phyloP scores from a whole-genome alignment of 2,888 invertebrate genomes.

The Hartigia nigra region DNA sequence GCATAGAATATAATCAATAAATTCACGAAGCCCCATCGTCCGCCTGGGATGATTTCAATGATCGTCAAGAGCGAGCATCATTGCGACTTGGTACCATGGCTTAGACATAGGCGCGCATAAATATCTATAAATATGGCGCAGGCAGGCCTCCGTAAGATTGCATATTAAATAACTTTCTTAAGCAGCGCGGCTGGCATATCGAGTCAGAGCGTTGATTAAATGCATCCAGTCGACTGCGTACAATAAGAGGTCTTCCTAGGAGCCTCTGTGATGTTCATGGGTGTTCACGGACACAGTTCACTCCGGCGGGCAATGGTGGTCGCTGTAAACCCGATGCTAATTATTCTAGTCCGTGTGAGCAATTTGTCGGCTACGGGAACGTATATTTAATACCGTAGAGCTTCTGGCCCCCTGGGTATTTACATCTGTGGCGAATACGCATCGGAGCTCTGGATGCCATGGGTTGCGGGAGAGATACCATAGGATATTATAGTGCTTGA shows the following conservation, averaged over 20 bases:
- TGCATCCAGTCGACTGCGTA: slow-evolving; percentile 23
- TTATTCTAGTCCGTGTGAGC: slow-evolving; percentile 62
- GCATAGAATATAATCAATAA: not conserved
- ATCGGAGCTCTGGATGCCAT: slow-evolving; percentile 22
- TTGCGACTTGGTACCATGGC: slow-evolving; percentile 25
- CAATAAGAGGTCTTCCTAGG: slow-evolving; percentile 1
- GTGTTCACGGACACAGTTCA: not conserved
- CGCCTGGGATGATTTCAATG: slow-evolving; percentile 42
- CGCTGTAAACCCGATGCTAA: slow-evolving; percentile 49
- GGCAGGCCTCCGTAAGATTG: slow-evolving; percentile 49
- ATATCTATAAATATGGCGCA: slow-evolving; percentile 57
- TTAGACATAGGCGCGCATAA: slow-evolving; percentile 49
- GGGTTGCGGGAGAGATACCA: slow-evolving; percentile 1
- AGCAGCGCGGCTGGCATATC: slow-evolving; percentile 40
- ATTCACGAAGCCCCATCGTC: not conserved
- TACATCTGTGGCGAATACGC: slow-evolving; percentile 57
- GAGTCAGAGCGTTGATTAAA: slow-evolving; percentile 42
- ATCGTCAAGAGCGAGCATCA: slow-evolving; percentile 11
- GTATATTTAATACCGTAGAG: slow-evolving; percentile 56
- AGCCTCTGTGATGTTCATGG: not conserved
- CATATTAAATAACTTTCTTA: slow-evolving; percentile 61
- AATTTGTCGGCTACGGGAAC: slow-evolving; percentile 59
- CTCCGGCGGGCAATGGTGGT: slow-evolving; percentile 1
- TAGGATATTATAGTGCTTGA: slow-evolving; percentile 6
- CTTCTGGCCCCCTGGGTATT: slow-evolving; percentile 54